Percentiles rank a stretch among this genome's conserved stretches.
Conservation (phyloP, 2,797 vertebrate species). For the Hafferia zeledoni region DNA sequence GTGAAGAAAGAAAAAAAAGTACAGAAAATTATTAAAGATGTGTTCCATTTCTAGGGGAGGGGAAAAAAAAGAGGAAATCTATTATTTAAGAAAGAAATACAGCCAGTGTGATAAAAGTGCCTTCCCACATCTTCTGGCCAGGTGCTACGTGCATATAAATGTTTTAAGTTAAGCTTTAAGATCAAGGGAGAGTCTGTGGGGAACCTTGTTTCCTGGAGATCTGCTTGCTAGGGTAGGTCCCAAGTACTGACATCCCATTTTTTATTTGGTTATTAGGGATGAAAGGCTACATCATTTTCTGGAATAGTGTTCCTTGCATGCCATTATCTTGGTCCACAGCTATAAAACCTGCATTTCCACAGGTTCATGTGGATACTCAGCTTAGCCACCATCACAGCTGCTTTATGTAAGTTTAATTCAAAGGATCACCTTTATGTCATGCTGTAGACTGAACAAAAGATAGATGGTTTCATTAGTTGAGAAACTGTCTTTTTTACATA, state of each 20-base stretch:
- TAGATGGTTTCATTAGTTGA: neutral
- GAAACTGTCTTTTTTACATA: conserved; percentile 46
- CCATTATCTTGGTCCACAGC: conserved; percentile 70
- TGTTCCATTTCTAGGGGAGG: conserved; percentile 57
- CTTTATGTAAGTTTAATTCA: conserved; percentile 45
- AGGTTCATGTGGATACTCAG: conserved; percentile 26
- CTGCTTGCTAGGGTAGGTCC: conserved; percentile 72
- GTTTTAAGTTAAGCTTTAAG: conserved; percentile 82
- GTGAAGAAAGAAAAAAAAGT: conserved; percentile 16
- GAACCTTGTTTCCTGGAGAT: conserved; percentile 79
- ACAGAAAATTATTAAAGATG: conserved; percentile 59
- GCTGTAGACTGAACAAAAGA: conserved; percentile 26
- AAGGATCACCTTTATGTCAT: conserved; percentile 8
- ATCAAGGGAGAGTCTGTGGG: conserved; percentile 80
- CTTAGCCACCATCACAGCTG: neutral
- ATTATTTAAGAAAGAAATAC: conserved; percentile 81
- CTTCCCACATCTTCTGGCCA: conserved; percentile 75
- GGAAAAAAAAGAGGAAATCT: conserved; percentile 48
- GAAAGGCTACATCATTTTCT: conserved; percentile 69
- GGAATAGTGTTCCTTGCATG: conserved; percentile 66
- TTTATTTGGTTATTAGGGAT: conserved; percentile 80
- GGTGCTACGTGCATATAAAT: conserved; percentile 81
- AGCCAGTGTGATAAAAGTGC: conserved; percentile 72
- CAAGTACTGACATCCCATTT: conserved; percentile 75
- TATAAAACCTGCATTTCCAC: conserved; percentile 45